Evolutionary conservation across 2,888 invertebrate species (phyloP), one percentile per base, ranked within the genome.

Genomic region (Dryobota labecula): DNA sequence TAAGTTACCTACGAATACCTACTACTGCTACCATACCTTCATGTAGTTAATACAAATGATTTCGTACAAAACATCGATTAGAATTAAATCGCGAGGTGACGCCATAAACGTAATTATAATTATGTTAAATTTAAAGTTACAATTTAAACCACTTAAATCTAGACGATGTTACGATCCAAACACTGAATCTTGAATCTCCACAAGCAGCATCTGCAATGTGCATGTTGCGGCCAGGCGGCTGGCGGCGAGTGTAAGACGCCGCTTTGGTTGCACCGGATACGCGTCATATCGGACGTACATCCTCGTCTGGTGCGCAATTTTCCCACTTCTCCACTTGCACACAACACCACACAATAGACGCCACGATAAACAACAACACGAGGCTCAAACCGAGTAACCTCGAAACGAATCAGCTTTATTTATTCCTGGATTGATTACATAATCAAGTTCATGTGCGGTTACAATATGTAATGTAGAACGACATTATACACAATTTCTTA

Each of bases 211-310:
- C 82, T 76, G 82, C 73, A 54, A 54, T 30, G 30, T 54, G n/a
- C 54, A 64, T 71, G 61, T 63, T 62, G 70, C 72, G 56, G 58
- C 53, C 65, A 58, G 62, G n/a, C 68, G 71, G 51, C 45, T 47
- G 51, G 54, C 72, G 36, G 76, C 76, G 83, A 68, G 61, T 60
- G 57, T 66, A 79, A 84, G 84, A 81, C 75, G 73, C 71, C 61
- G 75, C 70, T 80, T 73, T 86, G 84, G 78, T 82, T 87, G 76
- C 84, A 86, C 90, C 93, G 94, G 94, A 94, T 88, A 88, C 90
- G 88, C 94, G 94, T 95, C 94, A 94, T 85, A 87, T 92, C 92
- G 91, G 92, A 94, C 94, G 94, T 91, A 94, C 93, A 93, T 94
- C 94, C 95, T 93, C 90, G 86, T 89, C 90, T 90, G 88, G 86